Base-by-base conservation (phyloP, 2,888 invertebrate species). In the Acronicta psi region DNA sequence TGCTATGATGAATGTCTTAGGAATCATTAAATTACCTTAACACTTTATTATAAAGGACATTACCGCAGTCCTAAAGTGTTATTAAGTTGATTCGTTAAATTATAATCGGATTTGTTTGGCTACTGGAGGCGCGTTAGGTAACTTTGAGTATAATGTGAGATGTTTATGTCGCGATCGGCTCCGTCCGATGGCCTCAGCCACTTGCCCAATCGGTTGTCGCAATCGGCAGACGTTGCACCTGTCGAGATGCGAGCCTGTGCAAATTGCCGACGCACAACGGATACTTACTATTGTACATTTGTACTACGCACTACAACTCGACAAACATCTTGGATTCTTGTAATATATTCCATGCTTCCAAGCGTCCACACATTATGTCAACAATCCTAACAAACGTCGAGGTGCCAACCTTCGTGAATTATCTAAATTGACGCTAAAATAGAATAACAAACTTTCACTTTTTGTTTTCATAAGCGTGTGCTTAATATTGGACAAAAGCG, bases 201-300 rank as follows among this genome's bases (percentile, higher is more conserved):
- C 90, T 93, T 93, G 88, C 93, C 89, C 93, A 93, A 93, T 89
- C 82, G 76, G 69, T 86, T 93, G 91, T 89, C 91, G 93, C 91
- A 93, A 93, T 88, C 85, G 87, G 86, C 89, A 88, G 90, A 88
- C 86, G 88, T 82, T 87, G 91, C 93, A 92, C 92, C 91, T 92
- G 92, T 84, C 87, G 84, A 90, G 92, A 90, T 89, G 88, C 81
- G 83, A 87, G 85, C 85, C 85, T 86, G 84, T 86, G 88, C 88
- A 88, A 89, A 90, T 88, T 88, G 78, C 85, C 85, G 79, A 70
- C 81, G 80, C 83, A 83, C 82, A 83, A 77, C 78, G 40, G 59
- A 69, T 65, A 63, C 59, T 70, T 79, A 77, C 78, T 83, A 81
- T 64, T 83, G 82, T 84, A 84, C 77, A 80, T 80, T 68, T 72